Evolutionary conservation across 92 coral and sea anemone species (phyloP).

Genomic region (Siderastrea radians): DNA sequence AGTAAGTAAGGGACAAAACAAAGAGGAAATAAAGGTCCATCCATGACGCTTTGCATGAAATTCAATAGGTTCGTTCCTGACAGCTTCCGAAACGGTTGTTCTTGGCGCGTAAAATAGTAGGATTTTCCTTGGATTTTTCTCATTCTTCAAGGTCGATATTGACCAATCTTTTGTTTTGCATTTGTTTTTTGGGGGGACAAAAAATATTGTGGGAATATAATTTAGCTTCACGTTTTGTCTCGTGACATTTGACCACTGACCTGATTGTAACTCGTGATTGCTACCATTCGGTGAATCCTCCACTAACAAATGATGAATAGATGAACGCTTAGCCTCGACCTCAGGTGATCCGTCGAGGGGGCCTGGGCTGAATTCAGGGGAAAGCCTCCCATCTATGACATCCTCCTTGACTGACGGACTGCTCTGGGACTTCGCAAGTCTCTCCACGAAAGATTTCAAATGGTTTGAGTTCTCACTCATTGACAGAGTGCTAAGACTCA

Average conservation of each 20-base stretch:
- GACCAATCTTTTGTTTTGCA: too few relatives aligned
- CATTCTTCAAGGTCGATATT: too few relatives aligned
- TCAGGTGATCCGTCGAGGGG: constrained; percentile 31
- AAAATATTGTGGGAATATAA: too few relatives aligned
- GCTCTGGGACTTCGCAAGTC: constrained; percentile 49
- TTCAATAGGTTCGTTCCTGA: too few relatives aligned
- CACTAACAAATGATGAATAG: constrained; percentile 1
- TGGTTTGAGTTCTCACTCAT: constrained; percentile 37
- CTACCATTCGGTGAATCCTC: constrained; percentile 7
- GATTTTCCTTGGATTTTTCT: too few relatives aligned
- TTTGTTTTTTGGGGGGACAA: too few relatives aligned
- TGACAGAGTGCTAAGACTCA: constrained; percentile 77
- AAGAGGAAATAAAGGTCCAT: too few relatives aligned
- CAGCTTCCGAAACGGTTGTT: too few relatives aligned
- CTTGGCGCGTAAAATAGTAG: too few relatives aligned
- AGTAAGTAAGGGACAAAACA: too few relatives aligned
- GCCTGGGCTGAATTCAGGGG: constrained; percentile 28
- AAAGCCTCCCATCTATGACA: constrained; percentile 21
- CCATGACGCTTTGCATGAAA: too few relatives aligned
- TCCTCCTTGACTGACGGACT: constrained; percentile 66
- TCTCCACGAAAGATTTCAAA: constrained; percentile 23
- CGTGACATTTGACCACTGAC: neutral
- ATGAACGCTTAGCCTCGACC: constrained; percentile 13
- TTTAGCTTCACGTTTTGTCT: neutral
- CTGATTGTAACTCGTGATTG: constrained; percentile 25